These are phyloP conservation scores for Archips xylosteana DNA, from an alignment of 2,888 invertebrate genomes.

Conservation along the genomic window DNA sequence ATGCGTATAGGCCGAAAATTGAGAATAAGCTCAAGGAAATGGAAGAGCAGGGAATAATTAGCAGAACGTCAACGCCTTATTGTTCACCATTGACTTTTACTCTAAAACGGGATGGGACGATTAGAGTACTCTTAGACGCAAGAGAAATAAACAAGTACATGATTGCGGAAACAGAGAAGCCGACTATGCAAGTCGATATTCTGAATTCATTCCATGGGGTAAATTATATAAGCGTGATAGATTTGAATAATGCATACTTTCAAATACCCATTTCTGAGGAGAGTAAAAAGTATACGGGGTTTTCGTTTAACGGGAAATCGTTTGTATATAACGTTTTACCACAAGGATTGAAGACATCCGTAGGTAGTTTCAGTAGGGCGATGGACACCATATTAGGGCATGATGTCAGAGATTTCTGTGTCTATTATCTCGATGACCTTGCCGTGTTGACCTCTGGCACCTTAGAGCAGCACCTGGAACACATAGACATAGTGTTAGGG, in stretches of 20 bases:
- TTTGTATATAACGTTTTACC: conserved; percentile 45
- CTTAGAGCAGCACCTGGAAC: conserved; percentile 44
- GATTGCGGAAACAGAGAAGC: no score
- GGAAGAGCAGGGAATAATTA: no score
- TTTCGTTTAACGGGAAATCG: conserved; percentile 40
- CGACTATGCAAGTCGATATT: no score
- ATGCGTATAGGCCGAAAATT: no score
- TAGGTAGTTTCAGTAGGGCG: conserved; percentile 43
- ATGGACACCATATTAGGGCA: conserved; percentile 45
- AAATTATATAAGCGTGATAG: conserved; percentile 40
- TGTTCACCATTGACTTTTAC: no score
- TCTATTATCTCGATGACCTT: conserved; percentile 49
- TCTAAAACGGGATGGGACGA: no score
- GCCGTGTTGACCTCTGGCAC: conserved; percentile 44
- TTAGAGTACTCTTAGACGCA: no score
- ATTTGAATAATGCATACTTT: conserved; percentile 45
- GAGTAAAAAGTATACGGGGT: conserved; percentile 42
- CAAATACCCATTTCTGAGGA: conserved; percentile 1
- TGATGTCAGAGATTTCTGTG: conserved; percentile 47
- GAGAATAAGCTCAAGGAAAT: no score
- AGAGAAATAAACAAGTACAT: no score
- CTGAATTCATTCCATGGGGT: conserved; percentile 23
- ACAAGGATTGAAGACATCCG: conserved; percentile 47
- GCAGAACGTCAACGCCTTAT: no score
- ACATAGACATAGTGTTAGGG: conserved; percentile 45